These are phyloP conservation scores for Glyphotaelius pellucidus DNA, from an alignment of 2,888 invertebrate species.

Conservation along the genomic window DNA sequence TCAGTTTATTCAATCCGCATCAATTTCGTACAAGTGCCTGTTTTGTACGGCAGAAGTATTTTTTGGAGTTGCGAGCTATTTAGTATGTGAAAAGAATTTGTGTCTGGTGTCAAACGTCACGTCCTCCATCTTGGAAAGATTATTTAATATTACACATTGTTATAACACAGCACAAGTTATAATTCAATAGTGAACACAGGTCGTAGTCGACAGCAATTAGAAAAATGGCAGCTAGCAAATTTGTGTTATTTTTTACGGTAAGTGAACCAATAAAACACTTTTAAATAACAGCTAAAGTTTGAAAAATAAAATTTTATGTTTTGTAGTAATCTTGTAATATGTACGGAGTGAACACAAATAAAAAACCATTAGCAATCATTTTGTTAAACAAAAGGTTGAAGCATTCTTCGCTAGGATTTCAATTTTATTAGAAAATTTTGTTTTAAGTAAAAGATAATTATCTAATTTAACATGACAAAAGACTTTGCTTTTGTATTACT, in stretches of 20 bases:
- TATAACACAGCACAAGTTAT: not conserved
- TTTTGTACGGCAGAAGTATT: not conserved
- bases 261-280: not conserved
- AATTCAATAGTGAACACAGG: not conserved
- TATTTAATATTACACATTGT: slow-evolving; percentile 9
- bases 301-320: not conserved
- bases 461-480: too few species aligned
- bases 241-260: slow-evolving; percentile 31
- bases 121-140: slow-evolving; percentile 40
- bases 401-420: not conserved
- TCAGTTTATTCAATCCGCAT: not conserved
- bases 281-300: too few species aligned
- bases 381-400: not conserved
- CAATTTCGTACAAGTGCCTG: not conserved
- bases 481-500: too few species aligned
- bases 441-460: too few species aligned
- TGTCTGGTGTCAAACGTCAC: slow-evolving; percentile 46
- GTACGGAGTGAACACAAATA: not conserved
- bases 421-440: too few species aligned
- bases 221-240: slow-evolving; percentile 32
- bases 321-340: not conserved
- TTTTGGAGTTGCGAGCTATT: slow-evolving; percentile 7
- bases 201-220: not conserved
- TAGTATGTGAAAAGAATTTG: slow-evolving; percentile 37
- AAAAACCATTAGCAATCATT: not conserved